Base-by-base conservation (phyloP, 2,113 vertebrate genomes). In the Pseudorasbora parva region DNA sequence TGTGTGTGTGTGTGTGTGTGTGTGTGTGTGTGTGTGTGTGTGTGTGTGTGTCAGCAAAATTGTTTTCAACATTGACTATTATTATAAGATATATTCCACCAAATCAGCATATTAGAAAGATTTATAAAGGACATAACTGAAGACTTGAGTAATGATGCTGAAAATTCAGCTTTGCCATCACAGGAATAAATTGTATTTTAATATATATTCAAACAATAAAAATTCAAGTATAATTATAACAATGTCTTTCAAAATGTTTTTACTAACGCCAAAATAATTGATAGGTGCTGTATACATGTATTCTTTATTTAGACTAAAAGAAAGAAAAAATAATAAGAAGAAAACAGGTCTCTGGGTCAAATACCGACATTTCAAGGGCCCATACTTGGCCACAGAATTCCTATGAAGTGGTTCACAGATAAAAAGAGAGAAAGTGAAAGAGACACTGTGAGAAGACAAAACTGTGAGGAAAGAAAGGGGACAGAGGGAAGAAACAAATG, bases 331-430 rank as follows among this genome's bases (percentile, higher is more conserved):
- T 66, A 6, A 66, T 49, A 45, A 56, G 84, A 83, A 85, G 73
- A 88, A 91, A 89, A 86, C 51, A 87, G 27, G 76, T 89, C 78
- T 88, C 83, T 87, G 74, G 91, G 88, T 92, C 83, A 92, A 90
- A 91, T 88, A 85, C 85, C 90, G 86, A 88, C 75, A 84, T 85
- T 91, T 93, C 86, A 91, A 92, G 91, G 87, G 81, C 78, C 87
- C 89, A 82, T 87, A 86, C 89, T 86, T 87, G 89, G 84, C 87
- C 87, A 89, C 71, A 89, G 82, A 88, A 90, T 89, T 90, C 76
- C 88, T 87, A 84, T 74, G 87, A 90, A 90, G 81, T 83, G 87
- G 37, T 88, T 91, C 83, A 91, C 64, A 88, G 74, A 82, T 80
- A 85, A 88, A 89, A 85, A 88, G 74, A 84, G 59, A 82, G 66